Evolutionary conservation across 1,140 invertebrate species (phyloP).

Genomic region (Bombus superbus): DNA sequence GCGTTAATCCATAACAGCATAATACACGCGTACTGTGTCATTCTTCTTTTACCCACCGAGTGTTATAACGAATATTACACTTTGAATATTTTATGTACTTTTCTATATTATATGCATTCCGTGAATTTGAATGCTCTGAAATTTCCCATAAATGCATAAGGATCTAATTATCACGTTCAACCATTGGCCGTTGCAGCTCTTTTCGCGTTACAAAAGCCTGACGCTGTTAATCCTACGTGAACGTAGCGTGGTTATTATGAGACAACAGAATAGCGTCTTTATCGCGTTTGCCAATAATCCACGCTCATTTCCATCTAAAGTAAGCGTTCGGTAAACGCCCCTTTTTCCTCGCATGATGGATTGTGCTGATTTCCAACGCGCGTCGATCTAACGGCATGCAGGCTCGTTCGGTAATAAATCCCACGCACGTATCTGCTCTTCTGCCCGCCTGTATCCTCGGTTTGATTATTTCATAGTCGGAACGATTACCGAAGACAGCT

Average conservation of each 20-base stretch:
- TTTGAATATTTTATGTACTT: too few species aligned
- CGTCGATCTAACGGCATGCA: neutral
- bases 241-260: neutral
- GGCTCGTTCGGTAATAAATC: constrained; percentile 11
- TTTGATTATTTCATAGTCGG: constrained; percentile 58
- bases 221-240: neutral
- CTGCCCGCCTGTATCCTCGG: neutral
- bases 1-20: neutral
- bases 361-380: constrained; percentile 22
- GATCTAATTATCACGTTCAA: neutral
- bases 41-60: too few species aligned
- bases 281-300: constrained; percentile 21
- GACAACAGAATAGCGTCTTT: neutral
- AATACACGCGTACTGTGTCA: neutral
- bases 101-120: too few species aligned
- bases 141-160: too few species aligned
- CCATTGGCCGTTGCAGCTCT: too few species aligned
- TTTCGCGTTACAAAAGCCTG: neutral
- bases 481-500: constrained; percentile 43
- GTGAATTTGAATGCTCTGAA: too few species aligned
- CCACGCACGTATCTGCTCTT: neutral
- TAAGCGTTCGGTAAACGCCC: constrained; percentile 30
- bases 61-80: too few species aligned
- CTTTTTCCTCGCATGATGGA: constrained; percentile 25
- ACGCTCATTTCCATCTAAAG: constrained; percentile 47